phyloP scores from a whole-genome alignment of 2,888 invertebrate species.

The Aphrophora alni region DNA sequence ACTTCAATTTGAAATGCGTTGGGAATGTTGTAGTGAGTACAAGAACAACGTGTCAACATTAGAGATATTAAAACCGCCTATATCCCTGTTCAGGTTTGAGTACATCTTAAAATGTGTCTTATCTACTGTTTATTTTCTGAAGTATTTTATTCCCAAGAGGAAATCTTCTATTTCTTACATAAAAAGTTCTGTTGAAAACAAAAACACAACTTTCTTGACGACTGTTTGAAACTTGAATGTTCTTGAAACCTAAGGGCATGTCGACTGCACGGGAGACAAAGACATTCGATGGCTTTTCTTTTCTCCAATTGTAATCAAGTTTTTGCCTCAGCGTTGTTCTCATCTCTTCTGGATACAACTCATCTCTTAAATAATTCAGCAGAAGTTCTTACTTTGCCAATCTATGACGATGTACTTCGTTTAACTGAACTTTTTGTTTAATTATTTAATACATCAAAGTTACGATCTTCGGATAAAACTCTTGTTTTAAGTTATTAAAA shows the following conservation, averaged over 20 bases:
- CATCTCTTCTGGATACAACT: neutral
- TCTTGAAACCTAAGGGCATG: conserved; percentile 5
- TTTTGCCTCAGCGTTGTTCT: neutral
- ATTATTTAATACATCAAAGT: neutral
- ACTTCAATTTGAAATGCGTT: too few relatives aligned
- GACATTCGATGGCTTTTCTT: conserved; percentile 2
- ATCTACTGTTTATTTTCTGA: conserved; percentile 1
- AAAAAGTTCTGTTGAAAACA: conserved; percentile 2
- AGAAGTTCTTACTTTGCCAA: neutral
- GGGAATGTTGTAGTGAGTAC: too few relatives aligned
- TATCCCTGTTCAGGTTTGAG: too few relatives aligned
- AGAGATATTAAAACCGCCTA: too few relatives aligned
- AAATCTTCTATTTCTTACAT: neutral
- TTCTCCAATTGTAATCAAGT: conserved; percentile 9
- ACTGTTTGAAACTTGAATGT: neutral
- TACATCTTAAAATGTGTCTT: neutral
- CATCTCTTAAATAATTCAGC: neutral
- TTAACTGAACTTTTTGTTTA: neutral
- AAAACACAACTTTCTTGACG: conserved; percentile 5
- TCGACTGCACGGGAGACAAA: neutral
- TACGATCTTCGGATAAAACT: neutral
- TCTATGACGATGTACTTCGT: neutral
- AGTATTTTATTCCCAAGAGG: neutral
- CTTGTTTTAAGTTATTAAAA: neutral
- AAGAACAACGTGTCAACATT: too few relatives aligned